Base-by-base conservation (phyloP, 2,797 vertebrate genomes). In the Gadopsis marmoratus region DNA sequence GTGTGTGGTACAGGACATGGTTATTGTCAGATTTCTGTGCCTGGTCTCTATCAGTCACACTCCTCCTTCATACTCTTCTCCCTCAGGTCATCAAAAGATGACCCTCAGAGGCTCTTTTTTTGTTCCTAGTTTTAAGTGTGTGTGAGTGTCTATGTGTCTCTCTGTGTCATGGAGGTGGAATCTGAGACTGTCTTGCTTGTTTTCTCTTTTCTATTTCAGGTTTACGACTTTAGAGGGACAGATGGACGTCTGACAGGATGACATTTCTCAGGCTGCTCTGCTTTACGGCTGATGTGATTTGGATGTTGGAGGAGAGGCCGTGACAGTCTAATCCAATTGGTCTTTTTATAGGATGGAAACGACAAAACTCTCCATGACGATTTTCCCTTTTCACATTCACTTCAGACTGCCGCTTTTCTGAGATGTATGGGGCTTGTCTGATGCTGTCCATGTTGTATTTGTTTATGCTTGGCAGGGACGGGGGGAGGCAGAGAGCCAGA, bases 391-490 rank as follows among this genome's bases (percentile, higher is more conserved):
- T 76, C 84, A 82, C 74, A 43, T 73, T 81, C 23, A 53, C 76
- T 83, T 74, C 74, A 79, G 66, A 50, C 84, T 63, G 74, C 48
- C 4, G 14, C 76, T 74, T 81, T 63, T 78, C 72, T 59, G 82
- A 85, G 79, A 88, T 68, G 62, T 74, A 83, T 76, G 83, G 74
- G 77, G 65, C 79, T 81, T 26, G 64, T 74, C 83, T 87, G 88
- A 91, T 81, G 86, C 83, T 85, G 90, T 93, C 93, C 91, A 90
- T 81, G 85, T 78, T 85, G 43, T 83, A 85, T 90, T 93, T 93
- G 89, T 93, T 94, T 90, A 91, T 91, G 87, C 67, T 76, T 66
- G 74, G 76, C 67, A 31, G 65, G 48, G 65, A 71, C 3, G 63
- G 65, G 51, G 58, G 37, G 80, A 61, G 71, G 71, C 69, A 53